Evolutionary conservation across 92 coral and sea anemone genomes (phyloP), one percentile per base, ranked within the genome.

Genomic region (Palythoa grandis): DNA sequence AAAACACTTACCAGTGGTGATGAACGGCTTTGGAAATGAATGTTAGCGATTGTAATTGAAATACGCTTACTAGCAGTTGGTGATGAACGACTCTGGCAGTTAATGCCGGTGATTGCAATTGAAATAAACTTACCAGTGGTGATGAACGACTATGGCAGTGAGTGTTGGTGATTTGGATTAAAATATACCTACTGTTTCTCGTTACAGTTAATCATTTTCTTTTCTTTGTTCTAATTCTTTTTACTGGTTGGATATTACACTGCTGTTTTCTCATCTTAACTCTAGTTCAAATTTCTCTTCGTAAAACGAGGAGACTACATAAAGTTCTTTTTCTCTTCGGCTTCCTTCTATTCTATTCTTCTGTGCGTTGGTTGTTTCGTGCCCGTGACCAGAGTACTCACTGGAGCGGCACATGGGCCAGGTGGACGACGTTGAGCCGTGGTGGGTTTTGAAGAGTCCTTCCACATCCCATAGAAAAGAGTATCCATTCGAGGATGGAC

Each of bases 371-470:
- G 50, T 23, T 60, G 20, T 67, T 39, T n/a, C 47, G 53, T 79
- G 40, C 3, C 52, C 4, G 17, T 53, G 56, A 70, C 14, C 84
- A 79, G 84, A 79, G 13, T 79, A 58, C 57, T 79, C 72, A 6
- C 14, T 79, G 84, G 84, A 79, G 84, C 84, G 61, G 40, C 23
- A 43, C 10, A 43, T 50, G 52, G 72, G 73, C 58, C 84, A 37
- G 40, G 57, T 61, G 73, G 84, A 79, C 29, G 74, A 79, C 20
- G 40, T 69, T 79, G 84, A 7, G 22, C 84, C 72, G 39, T 65
- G 84, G 73, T 65, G 74, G 73, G 48, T 48, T 52, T 66, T 39
- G 43, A 78, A 35, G 38, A 61, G n/a, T 39, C 72, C 72, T 57
- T 3, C 5, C 54, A 7, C 29, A 23, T 11, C 40, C 17, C 52